A percentile compares a stretch with the other conserved stretches of the same genome.
Evolutionary conservation across 2,113 vertebrate species (phyloP).

Genomic region (Crotalus tigris): DNA sequence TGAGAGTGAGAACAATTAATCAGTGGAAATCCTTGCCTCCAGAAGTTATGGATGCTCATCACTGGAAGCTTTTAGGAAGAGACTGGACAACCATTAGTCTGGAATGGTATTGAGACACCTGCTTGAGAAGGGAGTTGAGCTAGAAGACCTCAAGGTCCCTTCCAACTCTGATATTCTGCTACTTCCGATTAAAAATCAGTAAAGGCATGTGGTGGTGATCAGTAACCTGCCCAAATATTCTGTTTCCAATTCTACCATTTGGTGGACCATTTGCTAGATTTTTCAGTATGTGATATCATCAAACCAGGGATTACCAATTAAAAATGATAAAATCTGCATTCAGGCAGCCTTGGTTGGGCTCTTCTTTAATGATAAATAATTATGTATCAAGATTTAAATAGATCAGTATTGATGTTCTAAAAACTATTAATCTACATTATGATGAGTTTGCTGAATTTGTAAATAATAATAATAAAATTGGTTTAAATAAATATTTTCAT

Average conservation of each 20-base stretch:
- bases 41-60: too few species aligned
- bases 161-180: too few species aligned
- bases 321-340: not conserved
- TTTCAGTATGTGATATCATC: slow-evolving; percentile 3
- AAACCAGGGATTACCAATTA: not conserved
- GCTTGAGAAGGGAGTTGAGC: too few species aligned
- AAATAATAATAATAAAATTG: too few species aligned
- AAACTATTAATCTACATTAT: slow-evolving; percentile 44
- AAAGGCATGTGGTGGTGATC: not conserved
- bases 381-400: slow-evolving; percentile 45
- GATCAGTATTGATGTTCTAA: slow-evolving; percentile 42
- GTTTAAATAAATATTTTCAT: slow-evolving; percentile 15
- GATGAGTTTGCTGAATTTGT: slow-evolving; percentile 43
- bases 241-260: not conserved
- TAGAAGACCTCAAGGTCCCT: too few species aligned
- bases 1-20: too few species aligned
- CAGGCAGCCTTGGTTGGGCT: slow-evolving; percentile 19
- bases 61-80: too few species aligned
- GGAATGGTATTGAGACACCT: too few species aligned
- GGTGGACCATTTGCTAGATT: not conserved
- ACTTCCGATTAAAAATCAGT: not conserved
- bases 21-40: too few species aligned
- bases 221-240: not conserved
- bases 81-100: too few species aligned
- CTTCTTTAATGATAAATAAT: slow-evolving; percentile 53